phyloP scores from a whole-genome alignment of 2,888 invertebrate genomes.

The Cheilosia vulpina region DNA sequence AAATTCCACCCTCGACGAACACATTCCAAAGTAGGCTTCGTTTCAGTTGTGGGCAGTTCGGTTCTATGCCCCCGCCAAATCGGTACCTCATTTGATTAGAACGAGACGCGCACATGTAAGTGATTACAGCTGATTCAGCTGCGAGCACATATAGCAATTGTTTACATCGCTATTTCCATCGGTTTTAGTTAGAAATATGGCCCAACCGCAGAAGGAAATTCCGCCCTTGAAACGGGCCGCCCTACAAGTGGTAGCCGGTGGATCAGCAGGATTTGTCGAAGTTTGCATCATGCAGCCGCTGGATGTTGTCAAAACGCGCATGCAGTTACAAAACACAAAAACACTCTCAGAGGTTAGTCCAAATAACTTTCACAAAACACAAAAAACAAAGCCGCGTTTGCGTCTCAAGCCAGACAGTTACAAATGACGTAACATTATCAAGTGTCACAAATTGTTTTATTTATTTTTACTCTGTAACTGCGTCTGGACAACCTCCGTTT shows the following conservation, averaged over 20 bases:
- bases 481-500: constrained; percentile 13
- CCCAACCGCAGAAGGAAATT: constrained; percentile 75
- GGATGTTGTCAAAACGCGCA: constrained; percentile 95
- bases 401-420: background rate
- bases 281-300: constrained; percentile 98
- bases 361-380: background rate
- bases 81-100: background rate
- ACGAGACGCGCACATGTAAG: constrained; percentile 44
- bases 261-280: constrained; percentile 96
- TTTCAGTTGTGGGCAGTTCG: constrained; percentile 40
- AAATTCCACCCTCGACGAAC: constrained; percentile 67
- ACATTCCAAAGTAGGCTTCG: constrained; percentile 66
- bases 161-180: constrained; percentile 25
- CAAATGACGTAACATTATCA: constrained; percentile 11
- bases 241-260: constrained; percentile 87
- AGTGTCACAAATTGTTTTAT: background rate
- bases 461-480: background rate
- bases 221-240: constrained; percentile 79
- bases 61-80: constrained; percentile 15
- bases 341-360: constrained; percentile 78
- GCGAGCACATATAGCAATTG: constrained; percentile 5
- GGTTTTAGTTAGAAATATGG: constrained; percentile 26
- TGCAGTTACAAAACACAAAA: constrained; percentile 88
- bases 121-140: constrained; percentile 22
- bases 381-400: background rate